Evolutionary conservation across 2,797 vertebrate species (phyloP).

Genomic region (Rhynchotus rufescens): DNA sequence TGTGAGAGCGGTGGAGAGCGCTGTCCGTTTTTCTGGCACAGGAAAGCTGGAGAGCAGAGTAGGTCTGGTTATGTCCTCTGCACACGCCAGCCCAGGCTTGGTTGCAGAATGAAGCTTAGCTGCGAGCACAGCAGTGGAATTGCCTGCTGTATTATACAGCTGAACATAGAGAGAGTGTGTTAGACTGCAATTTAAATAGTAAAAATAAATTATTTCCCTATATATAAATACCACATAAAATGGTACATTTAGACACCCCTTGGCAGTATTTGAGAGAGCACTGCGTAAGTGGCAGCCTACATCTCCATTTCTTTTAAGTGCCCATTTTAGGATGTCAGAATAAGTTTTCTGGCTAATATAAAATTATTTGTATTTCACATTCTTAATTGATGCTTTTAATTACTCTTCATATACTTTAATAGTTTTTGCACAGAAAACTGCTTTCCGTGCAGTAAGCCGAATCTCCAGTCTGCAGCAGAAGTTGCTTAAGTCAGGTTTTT

Average conservation of each 20-base stretch:
- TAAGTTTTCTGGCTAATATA: slow-evolving; percentile 66
- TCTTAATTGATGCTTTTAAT: slow-evolving; percentile 75
- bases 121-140: neutral
- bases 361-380: slow-evolving; percentile 69
- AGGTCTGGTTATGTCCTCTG: neutral
- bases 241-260: slow-evolving; percentile 15
- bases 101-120: slow-evolving; percentile 1
- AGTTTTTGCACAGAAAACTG: slow-evolving; percentile 66
- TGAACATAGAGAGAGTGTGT: neutral
- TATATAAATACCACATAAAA: slow-evolving; percentile 32
- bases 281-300: slow-evolving; percentile 21
- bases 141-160: neutral
- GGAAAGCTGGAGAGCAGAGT: neutral
- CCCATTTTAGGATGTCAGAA: slow-evolving; percentile 42
- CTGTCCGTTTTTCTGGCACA: neutral
- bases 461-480: slow-evolving; percentile 58
- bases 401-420: slow-evolving; percentile 72
- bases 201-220: slow-evolving; percentile 53
- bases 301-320: slow-evolving; percentile 19
- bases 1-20: neutral
- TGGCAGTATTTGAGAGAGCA: slow-evolving; percentile 21
- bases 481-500: slow-evolving; percentile 73
- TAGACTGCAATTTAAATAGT: slow-evolving; percentile 1
- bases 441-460: slow-evolving; percentile 61
- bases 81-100: neutral